A percentile compares a stretch with the other conserved stretches of the same genome.
Conservation (phyloP, 1,140 invertebrate species). For the Mya arenaria region DNA sequence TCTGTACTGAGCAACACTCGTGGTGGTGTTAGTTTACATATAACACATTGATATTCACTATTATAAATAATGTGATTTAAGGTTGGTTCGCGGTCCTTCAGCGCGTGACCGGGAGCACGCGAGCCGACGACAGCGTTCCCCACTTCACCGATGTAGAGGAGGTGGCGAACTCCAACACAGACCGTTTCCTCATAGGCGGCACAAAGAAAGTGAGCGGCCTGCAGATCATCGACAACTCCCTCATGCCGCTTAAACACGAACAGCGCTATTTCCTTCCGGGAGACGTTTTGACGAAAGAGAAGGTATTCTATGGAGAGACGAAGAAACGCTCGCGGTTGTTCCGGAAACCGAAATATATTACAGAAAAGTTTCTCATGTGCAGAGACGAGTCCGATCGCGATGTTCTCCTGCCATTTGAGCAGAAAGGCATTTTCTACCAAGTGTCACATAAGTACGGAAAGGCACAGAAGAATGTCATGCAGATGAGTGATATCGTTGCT, state of each 20-base stretch:
- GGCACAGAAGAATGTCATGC: constrained; percentile 53
- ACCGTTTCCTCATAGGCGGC: constrained; percentile 65
- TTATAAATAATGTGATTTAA: constrained; percentile 19
- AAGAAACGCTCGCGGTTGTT: constrained; percentile 56
- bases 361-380: constrained; percentile 67
- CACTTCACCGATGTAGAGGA: constrained; percentile 61
- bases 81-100: constrained; percentile 68
- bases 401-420: constrained; percentile 61
- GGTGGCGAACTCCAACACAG: constrained; percentile 59
- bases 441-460: constrained; percentile 45
- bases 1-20: no score
- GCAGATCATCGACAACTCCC: constrained; percentile 29
- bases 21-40: no score
- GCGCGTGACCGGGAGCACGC: constrained; percentile 21
- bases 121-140: constrained; percentile 52
- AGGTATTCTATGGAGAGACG: constrained; percentile 57
- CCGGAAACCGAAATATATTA: constrained; percentile 50
- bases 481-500: constrained; percentile 60
- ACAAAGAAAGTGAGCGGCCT: constrained; percentile 56
- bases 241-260: not conserved
- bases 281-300: constrained; percentile 59
- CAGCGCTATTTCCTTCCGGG: constrained; percentile 60
- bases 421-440: constrained; percentile 64
- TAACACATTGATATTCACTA: no score
- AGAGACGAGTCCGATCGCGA: constrained; percentile 66